These are phyloP conservation scores for Phrynocephalus forsythii DNA, from an alignment of 2,797 vertebrate genomes.

Conservation along the genomic window DNA sequence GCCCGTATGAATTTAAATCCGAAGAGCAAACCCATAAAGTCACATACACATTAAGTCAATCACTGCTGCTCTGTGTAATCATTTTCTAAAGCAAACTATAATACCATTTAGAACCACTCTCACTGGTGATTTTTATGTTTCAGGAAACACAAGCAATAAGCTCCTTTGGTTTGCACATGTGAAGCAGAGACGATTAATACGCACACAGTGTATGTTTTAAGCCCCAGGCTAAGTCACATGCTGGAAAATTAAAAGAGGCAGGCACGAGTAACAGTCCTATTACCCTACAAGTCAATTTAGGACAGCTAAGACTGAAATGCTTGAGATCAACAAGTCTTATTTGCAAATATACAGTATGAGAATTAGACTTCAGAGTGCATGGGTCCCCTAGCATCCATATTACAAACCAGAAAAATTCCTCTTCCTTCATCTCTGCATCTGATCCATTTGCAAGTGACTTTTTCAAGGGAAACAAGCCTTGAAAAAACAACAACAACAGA, in stretches of 20 bases:
- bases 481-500: not conserved
- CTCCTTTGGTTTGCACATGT: constrained; percentile 8
- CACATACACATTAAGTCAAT: not conserved
- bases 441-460: not conserved
- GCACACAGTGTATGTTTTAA: not conserved
- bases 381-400: not conserved
- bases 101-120: not conserved
- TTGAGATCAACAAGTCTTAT: not conserved
- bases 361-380: not conserved
- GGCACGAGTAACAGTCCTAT: not conserved
- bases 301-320: constrained; percentile 3
- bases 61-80: not conserved
- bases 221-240: constrained; percentile 11
- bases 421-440: not conserved
- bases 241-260: constrained; percentile 3
- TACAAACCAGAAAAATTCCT: not conserved
- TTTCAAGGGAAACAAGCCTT: not conserved
- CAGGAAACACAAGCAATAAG: constrained; percentile 23
- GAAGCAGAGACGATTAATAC: constrained; percentile 17
- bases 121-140: not conserved
- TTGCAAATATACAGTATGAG: not conserved
- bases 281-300: not conserved
- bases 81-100: not conserved
- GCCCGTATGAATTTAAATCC: not conserved
- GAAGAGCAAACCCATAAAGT: not conserved